Base-by-base conservation (phyloP, 2,113 vertebrate genomes). In the Eudyptes chrysolophus region DNA sequence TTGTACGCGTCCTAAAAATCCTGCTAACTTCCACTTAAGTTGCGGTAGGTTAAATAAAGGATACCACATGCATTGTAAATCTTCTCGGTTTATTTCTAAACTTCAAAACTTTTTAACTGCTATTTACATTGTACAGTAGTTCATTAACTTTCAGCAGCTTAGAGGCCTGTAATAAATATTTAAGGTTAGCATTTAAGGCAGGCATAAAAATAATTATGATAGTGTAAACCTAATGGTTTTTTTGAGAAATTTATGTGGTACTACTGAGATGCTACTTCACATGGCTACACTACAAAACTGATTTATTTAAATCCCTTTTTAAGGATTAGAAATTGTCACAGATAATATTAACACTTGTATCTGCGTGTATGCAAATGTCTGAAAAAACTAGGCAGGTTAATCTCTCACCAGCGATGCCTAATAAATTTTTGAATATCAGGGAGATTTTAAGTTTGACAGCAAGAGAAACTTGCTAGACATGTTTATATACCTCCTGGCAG, bases 381-480 rank as follows among this genome's bases (percentile, higher is more conserved):
- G 42, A 51, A 75, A 77, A 97, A 94, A 92, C 6, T 20, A 92
- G 13, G 68, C 78, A 94, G 69, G 83, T 96, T 94, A 92, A 96
- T 76, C 62, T 74, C 89, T 49, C 93, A 70, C 82, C 65, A 93
- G 72, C 51, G 14, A 80, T 38, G 85, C 78, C 83, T 96, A 84
- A 93, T 89, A 93, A 82, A 90, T 89, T 94, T 97, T 84, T 85
- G 30, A 97, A 58, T 84, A 93, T 55, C 24, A 17, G 87, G 68
- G 65, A 96, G 91, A 96, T 90, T 97, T 97, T 91, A 90, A 93
- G 70, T 95, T 95, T 97, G 92, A 89, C 97, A 96, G 81, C 55
- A 92, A 90, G 92, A 79, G 85, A 89, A 93, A 86, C 76, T 92
- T 94, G 93, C 82, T 83, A 95, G 66, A 95, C 74, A 78, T 75